Percentiles rank a stretch among this genome's conserved stretches.
phyloP scores from a whole-genome alignment of 2,797 vertebrate species.

The Scarus forsteni region DNA sequence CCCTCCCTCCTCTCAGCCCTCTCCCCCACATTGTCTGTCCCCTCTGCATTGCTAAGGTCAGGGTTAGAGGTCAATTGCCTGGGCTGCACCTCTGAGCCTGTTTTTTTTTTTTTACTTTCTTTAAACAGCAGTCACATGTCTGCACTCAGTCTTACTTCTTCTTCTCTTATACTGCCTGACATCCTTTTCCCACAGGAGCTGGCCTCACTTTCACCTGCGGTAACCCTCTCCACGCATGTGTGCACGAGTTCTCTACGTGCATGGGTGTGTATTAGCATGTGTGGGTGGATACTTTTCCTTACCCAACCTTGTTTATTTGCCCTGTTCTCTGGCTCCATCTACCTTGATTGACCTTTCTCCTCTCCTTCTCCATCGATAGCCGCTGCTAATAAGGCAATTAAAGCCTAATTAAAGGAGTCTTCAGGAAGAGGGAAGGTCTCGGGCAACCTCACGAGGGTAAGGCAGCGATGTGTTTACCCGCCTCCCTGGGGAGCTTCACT shows the following conservation, averaged over 20 bases:
- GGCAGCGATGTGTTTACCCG: conserved; percentile 56
- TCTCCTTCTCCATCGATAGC: conserved; percentile 70
- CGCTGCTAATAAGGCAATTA: conserved; percentile 85
- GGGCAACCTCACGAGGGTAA: conserved; percentile 61
- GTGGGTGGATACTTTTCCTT: conserved; percentile 18
- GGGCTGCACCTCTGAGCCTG: conserved; percentile 43
- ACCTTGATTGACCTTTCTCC: conserved; percentile 58
- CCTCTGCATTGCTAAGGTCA: conserved; percentile 47
- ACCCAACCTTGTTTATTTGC: conserved; percentile 46
- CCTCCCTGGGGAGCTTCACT: conserved; percentile 30
- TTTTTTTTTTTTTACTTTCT: conserved; percentile 6
- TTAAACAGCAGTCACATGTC: conserved; percentile 58
- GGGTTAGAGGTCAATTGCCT: conserved; percentile 71
- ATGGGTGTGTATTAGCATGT: neutral
- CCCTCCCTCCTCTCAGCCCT: conserved; percentile 33
- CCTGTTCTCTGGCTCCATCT: conserved; percentile 37
- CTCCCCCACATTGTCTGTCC: conserved; percentile 46
- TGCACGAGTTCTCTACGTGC: conserved; percentile 13
- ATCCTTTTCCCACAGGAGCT: conserved; percentile 48
- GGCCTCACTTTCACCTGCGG: conserved; percentile 32
- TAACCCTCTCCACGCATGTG: conserved; percentile 11
- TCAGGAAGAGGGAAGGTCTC: conserved; percentile 73
- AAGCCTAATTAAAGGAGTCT: conserved; percentile 83
- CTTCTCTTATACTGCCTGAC: conserved; percentile 63
- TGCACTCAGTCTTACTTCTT: conserved; percentile 42